Evolutionary conservation across 2,797 vertebrate species (phyloP).

Genomic region (Limosa lapponica): DNA sequence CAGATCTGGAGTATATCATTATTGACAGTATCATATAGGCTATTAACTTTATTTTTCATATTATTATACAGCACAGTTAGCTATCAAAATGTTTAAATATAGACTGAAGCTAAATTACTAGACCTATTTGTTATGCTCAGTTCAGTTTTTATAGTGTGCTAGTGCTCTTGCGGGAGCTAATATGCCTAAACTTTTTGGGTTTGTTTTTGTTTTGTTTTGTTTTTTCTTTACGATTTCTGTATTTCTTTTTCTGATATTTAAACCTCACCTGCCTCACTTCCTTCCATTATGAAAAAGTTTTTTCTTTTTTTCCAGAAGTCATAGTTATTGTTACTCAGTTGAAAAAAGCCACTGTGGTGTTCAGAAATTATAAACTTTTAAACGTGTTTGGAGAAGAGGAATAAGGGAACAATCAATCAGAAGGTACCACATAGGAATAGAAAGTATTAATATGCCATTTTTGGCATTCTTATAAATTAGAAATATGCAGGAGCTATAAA

Average conservation of each 20-base stretch:
- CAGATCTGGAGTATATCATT: not conserved
- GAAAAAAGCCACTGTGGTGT: not conserved
- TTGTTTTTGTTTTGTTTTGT: not conserved
- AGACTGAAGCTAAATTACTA: not conserved
- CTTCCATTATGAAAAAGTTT: not conserved
- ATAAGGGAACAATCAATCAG: not conserved
- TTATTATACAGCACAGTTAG: not conserved
- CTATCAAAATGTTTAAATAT: not conserved
- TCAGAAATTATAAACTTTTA: not conserved
- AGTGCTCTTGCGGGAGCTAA: not conserved
- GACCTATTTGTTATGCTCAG: not conserved
- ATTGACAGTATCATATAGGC: not conserved
- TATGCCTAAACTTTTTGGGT: not conserved
- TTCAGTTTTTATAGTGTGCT: not conserved
- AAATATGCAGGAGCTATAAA: not conserved
- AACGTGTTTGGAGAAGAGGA: not conserved
- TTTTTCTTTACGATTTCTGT: not conserved
- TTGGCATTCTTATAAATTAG: not conserved
- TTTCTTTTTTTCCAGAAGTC: not conserved
- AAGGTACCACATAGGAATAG: not conserved
- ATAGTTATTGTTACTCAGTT: not conserved
- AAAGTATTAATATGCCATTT: not conserved
- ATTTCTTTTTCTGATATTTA: not conserved
- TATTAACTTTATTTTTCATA: not conserved
- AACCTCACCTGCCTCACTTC: not conserved